Evolutionary conservation across 2,797 vertebrate genomes (phyloP), one percentile per base, ranked within the genome.

Genomic region (Chelon labrosus): DNA sequence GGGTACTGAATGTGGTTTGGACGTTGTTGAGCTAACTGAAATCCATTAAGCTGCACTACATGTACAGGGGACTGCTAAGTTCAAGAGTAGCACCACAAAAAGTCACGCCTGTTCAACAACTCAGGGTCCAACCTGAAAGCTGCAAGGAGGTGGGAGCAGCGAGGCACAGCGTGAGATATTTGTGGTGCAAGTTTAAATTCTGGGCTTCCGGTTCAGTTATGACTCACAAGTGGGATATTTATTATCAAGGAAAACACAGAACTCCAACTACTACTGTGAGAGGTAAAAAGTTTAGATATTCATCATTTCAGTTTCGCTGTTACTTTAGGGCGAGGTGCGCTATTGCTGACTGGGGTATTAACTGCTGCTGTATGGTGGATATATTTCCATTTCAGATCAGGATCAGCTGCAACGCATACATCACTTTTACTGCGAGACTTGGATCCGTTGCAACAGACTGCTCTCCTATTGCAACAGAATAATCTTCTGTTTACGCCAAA

Each of bases 1-100:
- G 84, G 88, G 85, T 89, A 86, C 70, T 86, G 76, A 90, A 85
- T 90, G 89, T 83, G 87, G 85, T 91, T 88, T 92, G 90, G 87
- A 86, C 80, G 80, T 82, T 83, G 66, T 80, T 74, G 50, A 75
- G 79, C 77, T 77, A 86, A 77, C 70, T 84, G 77, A 88, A 80
- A 82, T 83, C 77, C 73, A 89, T 88, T 83, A 85, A 70, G 71
- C 57, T 82, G 66, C 71, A 61, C 57, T 69, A 44, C 63, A 79
- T 56, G 72, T 0, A 14, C 71, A 65, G 1, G 49, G 57, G 65
- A 70, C 55, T 67, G 67, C 60, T 69, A 63, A 82, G 68, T 59
- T 70, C 61, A 68, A 17, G 64, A 65, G 47, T 67, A 84, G 69
- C 61, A 41, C 73, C 47, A 22, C 50, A 74, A 44, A 41, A 70